Evolutionary conservation across 1,140 invertebrate species (phyloP), one percentile per base, ranked within the genome.

Genomic region (Drosophila pseudoananassae): DNA sequence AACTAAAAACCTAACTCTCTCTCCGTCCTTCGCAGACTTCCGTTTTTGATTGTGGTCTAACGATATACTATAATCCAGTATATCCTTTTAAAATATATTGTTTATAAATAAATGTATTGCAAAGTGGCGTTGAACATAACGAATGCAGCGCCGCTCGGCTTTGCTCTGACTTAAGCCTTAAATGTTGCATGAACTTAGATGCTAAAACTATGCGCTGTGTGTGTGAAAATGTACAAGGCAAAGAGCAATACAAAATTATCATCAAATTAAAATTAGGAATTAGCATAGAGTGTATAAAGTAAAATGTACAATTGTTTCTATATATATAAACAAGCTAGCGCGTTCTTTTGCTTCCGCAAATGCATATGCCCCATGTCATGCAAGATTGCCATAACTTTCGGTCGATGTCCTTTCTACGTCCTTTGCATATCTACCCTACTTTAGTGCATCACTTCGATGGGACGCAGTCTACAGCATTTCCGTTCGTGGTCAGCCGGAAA

Each of bases 271-370:
- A 73, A 87, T 85, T 84, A 84, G 46, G 68, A 60, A 74, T 74
- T 73, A 74, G 49, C 61, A 56, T 79, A 79, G 45, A 25, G 63
- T 78, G 57, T 64, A 50, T 83, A 83, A 85, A 84, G 64, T 83
- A 87, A 82, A 87, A 88, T 85, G 78, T 85, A 85, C 82, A 85
- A 85, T 87, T 85, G 82, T 82, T 78, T 74, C 82, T 85, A 85
- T 82, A 70, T 50, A 76, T 68, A 76, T 81, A 76, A 87, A 87
- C 81, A 85, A 88, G 82, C 82, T 88, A 87, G 64, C 82, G 82
- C 75, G 64, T 73, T 85, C 47, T 64, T 64, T 55, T 75, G 57
- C 53, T 70, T 46, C 36, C 36, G 57, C 64, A 59, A 53, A 55
- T 72, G 55, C 78, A 74, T 75, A 82, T 82, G 64, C 60, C 64